Base-by-base conservation (phyloP, 53 echinoderm and acorn worm species). In the Holothuria scabra region DNA sequence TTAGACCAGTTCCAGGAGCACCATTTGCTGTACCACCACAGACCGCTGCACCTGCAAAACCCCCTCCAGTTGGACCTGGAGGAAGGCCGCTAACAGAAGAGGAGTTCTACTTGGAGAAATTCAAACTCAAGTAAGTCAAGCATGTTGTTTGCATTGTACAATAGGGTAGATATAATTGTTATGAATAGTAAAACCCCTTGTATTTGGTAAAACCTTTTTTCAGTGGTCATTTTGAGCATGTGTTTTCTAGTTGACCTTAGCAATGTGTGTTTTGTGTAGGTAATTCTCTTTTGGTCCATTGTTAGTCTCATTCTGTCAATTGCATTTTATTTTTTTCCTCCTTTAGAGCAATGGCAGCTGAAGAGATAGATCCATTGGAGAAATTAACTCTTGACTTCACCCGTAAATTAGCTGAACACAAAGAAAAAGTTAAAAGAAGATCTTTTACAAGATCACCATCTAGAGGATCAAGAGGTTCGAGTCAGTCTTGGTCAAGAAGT, bases 81-180 rank as follows among this genome's bases (percentile, higher is more conserved):
- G 82, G 56, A 12, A 84, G 91, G 59, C 91, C 94, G 28, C 82
- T 94, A n/a, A 91, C 91, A 3, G 87, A 91, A 30, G 52, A 91
- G 52, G 91, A 94, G 76, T 94, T 92, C 79, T 87, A 94, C 37
- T 33, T 85, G 62, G 86, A 92, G 63, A 86, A 92, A 80, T 59
- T 76, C 76, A 93, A 85, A 56, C 85, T 87, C 13, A 84, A 62
- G 90, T 88, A 56, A 91, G 93, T 88, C 18, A 16, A 52, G 18
- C 18, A 4, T 16, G 18, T 52, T 1, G 14, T 8, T 52, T 18
- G 16, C 1, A 18, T 14, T 52, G 52, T 52, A 18, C 2, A 3
- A 16, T 52, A 52, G 52, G 18, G 2, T 52, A 18, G 18, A 16
- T 52, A 2, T 8, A 41, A 10, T 41, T 41, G 41, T 41, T 41